Evolutionary conservation across 1,140 invertebrate species (phyloP).

Genomic region (Halictus rubicundus): DNA sequence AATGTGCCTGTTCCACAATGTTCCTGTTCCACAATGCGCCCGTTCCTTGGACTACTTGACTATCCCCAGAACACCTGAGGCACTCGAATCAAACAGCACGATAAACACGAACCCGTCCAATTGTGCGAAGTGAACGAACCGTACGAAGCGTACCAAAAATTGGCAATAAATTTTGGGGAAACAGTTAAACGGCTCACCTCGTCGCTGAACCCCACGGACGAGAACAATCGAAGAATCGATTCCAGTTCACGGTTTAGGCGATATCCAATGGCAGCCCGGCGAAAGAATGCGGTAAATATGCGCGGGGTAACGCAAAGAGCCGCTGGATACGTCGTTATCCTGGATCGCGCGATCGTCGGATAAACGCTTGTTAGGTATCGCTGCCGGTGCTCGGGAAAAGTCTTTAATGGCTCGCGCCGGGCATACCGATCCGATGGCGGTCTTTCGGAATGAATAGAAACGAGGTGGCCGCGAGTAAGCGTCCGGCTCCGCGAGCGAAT

Average conservation of each 20-base stretch:
- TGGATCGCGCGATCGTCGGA: conserved; percentile 3
- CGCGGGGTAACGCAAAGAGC: background rate
- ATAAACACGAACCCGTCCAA: too few species aligned
- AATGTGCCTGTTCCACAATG: too few species aligned
- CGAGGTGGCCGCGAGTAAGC: background rate
- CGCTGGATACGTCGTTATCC: conserved; percentile 3
- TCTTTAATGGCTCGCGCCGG: background rate
- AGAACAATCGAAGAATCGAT: background rate
- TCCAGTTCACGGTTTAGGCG: background rate
- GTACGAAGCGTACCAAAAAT: too few species aligned
- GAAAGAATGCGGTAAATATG: conserved; percentile 4
- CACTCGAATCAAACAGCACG: too few species aligned
- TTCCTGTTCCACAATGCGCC: too few species aligned
- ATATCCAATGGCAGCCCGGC: too few species aligned
- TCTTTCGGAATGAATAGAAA: background rate
- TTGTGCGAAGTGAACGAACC: too few species aligned
- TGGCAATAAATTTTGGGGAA: too few species aligned
- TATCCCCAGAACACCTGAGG: too few species aligned
- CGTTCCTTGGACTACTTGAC: too few species aligned
- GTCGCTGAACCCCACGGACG: background rate
- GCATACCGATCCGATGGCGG: background rate
- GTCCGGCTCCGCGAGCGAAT: background rate
- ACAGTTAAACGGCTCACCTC: background rate
- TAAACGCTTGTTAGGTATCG: conserved; percentile 11
- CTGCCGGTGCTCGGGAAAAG: conserved; percentile 8